These are phyloP conservation scores for Daphoenositta chrysoptera DNA, from an alignment of 2,113 vertebrate species.

Conservation along the genomic window DNA sequence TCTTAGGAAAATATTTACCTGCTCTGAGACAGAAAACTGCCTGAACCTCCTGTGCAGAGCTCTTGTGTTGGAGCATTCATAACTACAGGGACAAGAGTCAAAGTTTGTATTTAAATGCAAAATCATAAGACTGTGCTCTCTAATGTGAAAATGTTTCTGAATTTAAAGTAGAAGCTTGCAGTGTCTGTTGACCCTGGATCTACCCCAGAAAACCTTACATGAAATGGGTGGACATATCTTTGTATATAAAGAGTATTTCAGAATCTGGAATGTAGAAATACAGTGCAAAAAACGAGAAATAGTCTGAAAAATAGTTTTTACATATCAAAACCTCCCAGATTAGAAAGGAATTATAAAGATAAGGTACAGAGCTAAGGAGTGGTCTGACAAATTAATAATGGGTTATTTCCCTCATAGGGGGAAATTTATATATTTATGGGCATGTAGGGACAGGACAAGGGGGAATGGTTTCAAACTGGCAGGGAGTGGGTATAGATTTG, in stretches of 20 bases:
- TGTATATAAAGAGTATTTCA: background rate
- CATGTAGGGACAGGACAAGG: background rate
- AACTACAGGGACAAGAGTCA: background rate
- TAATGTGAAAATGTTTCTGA: background rate
- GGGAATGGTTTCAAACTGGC: background rate
- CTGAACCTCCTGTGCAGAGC: background rate
- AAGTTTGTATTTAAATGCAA: background rate
- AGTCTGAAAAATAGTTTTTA: constrained; percentile 11
- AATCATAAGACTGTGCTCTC: background rate
- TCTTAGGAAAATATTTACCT: background rate
- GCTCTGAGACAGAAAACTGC: background rate
- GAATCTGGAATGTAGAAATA: background rate
- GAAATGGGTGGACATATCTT: constrained; percentile 40
- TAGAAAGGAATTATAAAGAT: background rate
- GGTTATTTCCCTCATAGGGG: background rate
- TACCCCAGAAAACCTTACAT: background rate
- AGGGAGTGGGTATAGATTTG: background rate
- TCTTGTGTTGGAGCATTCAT: background rate
- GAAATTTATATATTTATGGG: background rate
- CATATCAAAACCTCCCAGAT: background rate
- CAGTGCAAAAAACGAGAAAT: constrained; percentile 29
- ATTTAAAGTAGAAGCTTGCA: background rate
- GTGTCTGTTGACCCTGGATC: background rate
- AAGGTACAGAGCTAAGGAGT: background rate
- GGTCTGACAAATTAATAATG: background rate